Evolutionary conservation across 2,888 invertebrate species (phyloP).

Genomic region (Chrysolina americana): DNA sequence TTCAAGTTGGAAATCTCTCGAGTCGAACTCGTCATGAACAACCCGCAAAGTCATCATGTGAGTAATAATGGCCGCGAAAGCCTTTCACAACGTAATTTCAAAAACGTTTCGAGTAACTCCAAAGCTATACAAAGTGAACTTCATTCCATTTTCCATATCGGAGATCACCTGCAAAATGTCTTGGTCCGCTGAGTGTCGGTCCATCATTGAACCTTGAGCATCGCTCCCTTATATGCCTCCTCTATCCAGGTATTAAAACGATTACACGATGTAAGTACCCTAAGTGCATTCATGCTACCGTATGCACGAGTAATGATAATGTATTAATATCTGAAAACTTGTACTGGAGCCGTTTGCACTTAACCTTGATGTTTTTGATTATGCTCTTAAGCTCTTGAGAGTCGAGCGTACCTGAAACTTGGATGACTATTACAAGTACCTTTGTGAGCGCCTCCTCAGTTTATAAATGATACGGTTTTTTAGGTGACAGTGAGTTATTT

Average conservation of each 20-base stretch:
- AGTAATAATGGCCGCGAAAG: no score
- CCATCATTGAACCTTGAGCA: no score
- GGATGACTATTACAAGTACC: constrained; percentile 11
- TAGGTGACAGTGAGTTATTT: no score
- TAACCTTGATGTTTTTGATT: constrained; percentile 24
- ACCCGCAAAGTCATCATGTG: no score
- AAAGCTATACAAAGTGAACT: no score
- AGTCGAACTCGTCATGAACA: no score
- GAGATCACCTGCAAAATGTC: no score
- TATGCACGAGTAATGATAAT: neutral
- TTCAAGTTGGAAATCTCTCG: no score
- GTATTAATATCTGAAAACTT: constrained; percentile 11
- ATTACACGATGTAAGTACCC: neutral
- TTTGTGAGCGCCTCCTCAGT: constrained; percentile 1
- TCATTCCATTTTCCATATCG: no score
- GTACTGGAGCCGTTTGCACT: constrained; percentile 7
- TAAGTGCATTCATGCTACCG: constrained; percentile 4
- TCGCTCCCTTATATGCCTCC: neutral
- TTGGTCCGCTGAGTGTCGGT: no score
- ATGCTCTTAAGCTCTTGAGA: neutral
- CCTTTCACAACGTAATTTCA: no score
- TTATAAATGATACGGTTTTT: neutral
- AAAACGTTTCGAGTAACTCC: no score
- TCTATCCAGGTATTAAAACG: constrained; percentile 7
- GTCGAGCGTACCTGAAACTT: neutral